Conservation (phyloP, 2,888 invertebrate genomes). For the Oegoconia quadripuncta region DNA sequence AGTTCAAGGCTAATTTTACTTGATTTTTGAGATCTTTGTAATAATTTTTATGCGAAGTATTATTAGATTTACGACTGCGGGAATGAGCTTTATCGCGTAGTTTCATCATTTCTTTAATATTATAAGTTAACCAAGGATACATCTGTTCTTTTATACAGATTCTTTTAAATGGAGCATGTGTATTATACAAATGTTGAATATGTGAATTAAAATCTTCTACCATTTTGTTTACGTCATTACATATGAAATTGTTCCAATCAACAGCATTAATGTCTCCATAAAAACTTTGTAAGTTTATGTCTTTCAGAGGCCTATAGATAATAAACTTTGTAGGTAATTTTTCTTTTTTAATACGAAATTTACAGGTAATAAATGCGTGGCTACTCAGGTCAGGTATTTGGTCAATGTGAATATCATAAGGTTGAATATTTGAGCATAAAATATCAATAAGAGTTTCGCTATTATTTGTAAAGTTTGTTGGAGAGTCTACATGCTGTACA, state of each 20-base stretch:
- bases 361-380: conserved; percentile 12
- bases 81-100: no score
- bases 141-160: no score
- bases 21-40: no score
- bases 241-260: conserved; percentile 3
- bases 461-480: no score
- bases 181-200: no score
- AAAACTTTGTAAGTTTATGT: conserved; percentile 8
- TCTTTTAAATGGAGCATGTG: no score
- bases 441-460: conserved; percentile 19
- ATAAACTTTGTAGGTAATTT: conserved; percentile 2
- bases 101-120: no score
- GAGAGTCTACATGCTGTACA: conserved; percentile 10
- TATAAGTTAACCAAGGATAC: no score
- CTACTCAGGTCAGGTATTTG: conserved; percentile 13
- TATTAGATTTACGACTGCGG: no score
- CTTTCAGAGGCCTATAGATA: conserved; percentile 9
- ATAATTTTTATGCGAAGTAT: no score
- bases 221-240: conserved; percentile 8
- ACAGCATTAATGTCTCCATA: conserved; percentile 3
- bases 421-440: conserved; percentile 11
- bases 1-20: no score
- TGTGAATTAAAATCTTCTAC: conserved; percentile 10
- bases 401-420: conserved; percentile 7
- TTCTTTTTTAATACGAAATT: conserved; percentile 9